Evolutionary conservation across 2,797 vertebrate genomes (phyloP).

Genomic region (Sebastes iracundus): DNA sequence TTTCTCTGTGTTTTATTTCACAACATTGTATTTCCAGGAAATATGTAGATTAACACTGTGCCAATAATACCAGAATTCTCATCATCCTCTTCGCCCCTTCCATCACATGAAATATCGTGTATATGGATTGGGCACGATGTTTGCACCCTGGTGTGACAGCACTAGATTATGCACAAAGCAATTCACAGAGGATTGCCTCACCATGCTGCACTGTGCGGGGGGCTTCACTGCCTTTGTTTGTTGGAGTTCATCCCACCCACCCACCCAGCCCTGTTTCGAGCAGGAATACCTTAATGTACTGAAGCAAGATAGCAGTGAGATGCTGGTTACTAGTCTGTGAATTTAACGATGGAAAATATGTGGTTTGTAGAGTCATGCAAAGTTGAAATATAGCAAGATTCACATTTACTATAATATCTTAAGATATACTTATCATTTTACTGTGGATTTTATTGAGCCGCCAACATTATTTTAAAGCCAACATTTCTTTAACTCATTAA

Average conservation of each 20-base stretch:
- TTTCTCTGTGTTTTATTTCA: background rate
- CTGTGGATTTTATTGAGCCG: background rate
- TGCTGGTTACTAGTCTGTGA: background rate
- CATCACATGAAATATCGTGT: background rate
- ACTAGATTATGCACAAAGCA: constrained; percentile 28
- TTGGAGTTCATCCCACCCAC: background rate
- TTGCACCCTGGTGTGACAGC: constrained; percentile 14
- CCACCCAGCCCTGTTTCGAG: background rate
- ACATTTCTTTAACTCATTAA: too few species aligned
- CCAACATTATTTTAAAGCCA: too few species aligned
- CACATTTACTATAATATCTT: background rate
- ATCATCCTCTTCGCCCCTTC: background rate
- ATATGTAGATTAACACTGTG: background rate
- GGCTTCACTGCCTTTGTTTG: constrained; percentile 15
- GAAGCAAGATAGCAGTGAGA: background rate
- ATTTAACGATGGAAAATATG: background rate
- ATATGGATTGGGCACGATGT: background rate
- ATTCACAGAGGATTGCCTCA: constrained; percentile 12
- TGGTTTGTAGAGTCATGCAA: background rate
- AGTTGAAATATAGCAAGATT: background rate
- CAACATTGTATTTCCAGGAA: background rate
- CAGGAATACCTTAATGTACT: background rate
- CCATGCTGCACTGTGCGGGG: background rate
- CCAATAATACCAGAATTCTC: background rate
- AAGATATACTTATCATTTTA: background rate